These are phyloP conservation scores for Epinephelus lanceolatus DNA, from an alignment of 2,113 vertebrate genomes.

Conservation along the genomic window DNA sequence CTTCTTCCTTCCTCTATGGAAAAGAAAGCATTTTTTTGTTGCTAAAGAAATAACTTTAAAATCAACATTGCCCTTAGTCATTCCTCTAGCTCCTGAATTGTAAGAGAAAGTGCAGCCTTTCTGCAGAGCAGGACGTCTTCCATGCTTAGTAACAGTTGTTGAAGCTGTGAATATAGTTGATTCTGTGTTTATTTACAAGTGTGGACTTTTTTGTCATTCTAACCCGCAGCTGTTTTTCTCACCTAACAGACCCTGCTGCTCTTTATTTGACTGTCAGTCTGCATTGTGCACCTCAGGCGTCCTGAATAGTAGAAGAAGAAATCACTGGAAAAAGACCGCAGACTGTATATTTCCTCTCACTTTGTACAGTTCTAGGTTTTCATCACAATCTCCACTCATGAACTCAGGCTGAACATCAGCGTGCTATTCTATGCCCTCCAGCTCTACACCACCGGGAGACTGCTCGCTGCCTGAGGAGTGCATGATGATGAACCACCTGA, in stretches of 20 bases:
- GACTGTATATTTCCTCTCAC: background rate
- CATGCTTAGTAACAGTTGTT: background rate
- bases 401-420: background rate
- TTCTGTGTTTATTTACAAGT: conserved; percentile 11
- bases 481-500: background rate
- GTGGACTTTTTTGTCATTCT: background rate
- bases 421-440: background rate
- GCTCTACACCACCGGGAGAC: background rate
- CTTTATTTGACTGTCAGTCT: background rate
- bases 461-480: background rate
- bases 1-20: background rate
- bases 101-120: background rate
- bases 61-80: background rate
- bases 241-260: background rate
- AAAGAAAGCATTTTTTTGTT: background rate
- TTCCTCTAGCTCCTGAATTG: background rate
- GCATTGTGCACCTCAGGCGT: background rate
- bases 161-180: background rate
- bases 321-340: background rate
- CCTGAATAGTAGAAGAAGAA: conserved; percentile 1
- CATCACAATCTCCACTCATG: background rate
- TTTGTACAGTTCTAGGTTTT: background rate
- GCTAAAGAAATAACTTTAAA: background rate
- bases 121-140: background rate
- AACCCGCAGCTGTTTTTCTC: background rate